Percentiles rank a stretch among this genome's conserved stretches.
These are phyloP conservation scores for Parazoanthus darwini DNA, from an alignment of 92 coral and sea anemone genomes.

Conservation along the genomic window DNA sequence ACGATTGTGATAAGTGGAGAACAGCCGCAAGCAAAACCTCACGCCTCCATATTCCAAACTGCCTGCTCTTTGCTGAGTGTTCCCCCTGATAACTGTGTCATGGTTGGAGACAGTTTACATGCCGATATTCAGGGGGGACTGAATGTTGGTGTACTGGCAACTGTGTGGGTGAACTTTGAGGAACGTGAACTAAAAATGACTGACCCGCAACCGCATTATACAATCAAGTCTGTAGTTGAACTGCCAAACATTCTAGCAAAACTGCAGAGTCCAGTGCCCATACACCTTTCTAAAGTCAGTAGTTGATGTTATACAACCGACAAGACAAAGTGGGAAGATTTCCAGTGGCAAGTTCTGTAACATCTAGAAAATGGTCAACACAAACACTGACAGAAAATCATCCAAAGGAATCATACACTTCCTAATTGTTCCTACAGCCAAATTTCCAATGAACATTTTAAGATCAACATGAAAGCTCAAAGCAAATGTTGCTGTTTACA, in stretches of 20 bases:
- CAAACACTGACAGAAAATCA: no score
- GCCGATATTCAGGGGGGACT: slow-evolving; percentile 68
- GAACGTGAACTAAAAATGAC: slow-evolving; percentile 16
- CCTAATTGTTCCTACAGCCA: no score
- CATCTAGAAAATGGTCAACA: no score
- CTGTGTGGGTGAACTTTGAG: slow-evolving; percentile 68
- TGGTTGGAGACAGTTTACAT: slow-evolving; percentile 59
- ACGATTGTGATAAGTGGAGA: slow-evolving; percentile 73
- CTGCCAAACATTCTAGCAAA: slow-evolving; percentile 46
- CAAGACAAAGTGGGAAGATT: no score
- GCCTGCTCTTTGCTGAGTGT: slow-evolving; percentile 55
- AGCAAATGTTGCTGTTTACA: no score
- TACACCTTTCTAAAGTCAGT: no score
- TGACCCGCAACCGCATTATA: slow-evolving; percentile 61
- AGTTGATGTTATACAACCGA: no score
- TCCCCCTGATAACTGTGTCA: slow-evolving; percentile 55
- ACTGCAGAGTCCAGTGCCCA: slow-evolving; percentile 18
- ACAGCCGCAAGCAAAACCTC: slow-evolving; percentile 64
- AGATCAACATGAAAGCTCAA: no score
- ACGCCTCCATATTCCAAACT: slow-evolving; percentile 58
- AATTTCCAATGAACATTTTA: no score
- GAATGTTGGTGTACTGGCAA: slow-evolving; percentile 61
- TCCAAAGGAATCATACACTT: no score
- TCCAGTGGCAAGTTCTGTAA: no score
- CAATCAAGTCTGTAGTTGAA: slow-evolving; percentile 40